Evolutionary conservation across 2,888 invertebrate species (phyloP).

Genomic region (Drosophila austrosaltans): DNA sequence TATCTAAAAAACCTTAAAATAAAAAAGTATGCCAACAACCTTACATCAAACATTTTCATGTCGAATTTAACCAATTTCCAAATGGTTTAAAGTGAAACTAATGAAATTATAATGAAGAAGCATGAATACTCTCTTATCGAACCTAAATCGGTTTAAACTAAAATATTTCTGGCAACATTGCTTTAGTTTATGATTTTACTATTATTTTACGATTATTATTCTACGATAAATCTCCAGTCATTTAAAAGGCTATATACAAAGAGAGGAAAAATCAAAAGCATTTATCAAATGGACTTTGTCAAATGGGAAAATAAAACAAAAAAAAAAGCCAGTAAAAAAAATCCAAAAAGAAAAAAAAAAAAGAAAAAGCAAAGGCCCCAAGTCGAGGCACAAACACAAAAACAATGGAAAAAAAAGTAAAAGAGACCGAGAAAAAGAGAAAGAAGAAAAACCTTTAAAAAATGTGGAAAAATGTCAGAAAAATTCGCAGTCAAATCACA

Average conservation of each 20-base stretch:
- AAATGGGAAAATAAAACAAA: constrained; percentile 54
- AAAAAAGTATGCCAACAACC: too few species aligned
- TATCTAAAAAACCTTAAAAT: too few species aligned
- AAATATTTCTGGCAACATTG: not conserved
- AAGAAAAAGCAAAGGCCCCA: constrained; percentile 57
- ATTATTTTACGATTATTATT: constrained; percentile 65
- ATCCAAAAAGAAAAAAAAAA: constrained; percentile 50
- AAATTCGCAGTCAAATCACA: constrained; percentile 77
- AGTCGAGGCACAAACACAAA: constrained; percentile 12
- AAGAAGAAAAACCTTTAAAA: constrained; percentile 46
- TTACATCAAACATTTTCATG: too few species aligned
- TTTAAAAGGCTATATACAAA: constrained; percentile 10
- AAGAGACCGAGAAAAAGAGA: constrained; percentile 20
- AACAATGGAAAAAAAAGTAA: constrained; percentile 16
- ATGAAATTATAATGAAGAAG: too few species aligned
- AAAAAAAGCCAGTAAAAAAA: constrained; percentile 37
- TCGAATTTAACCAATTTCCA: too few species aligned
- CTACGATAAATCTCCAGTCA: constrained; percentile 46
- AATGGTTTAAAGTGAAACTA: too few species aligned
- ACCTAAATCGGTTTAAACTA: too few species aligned
- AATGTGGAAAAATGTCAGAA: constrained; percentile 79
- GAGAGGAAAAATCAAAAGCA: constrained; percentile 42
- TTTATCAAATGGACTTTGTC: constrained; percentile 73
- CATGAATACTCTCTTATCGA: too few species aligned
- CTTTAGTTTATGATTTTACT: constrained; percentile 33